Conservation (phyloP, 2,797 vertebrate genomes). For the Bovichtus variegatus region DNA sequence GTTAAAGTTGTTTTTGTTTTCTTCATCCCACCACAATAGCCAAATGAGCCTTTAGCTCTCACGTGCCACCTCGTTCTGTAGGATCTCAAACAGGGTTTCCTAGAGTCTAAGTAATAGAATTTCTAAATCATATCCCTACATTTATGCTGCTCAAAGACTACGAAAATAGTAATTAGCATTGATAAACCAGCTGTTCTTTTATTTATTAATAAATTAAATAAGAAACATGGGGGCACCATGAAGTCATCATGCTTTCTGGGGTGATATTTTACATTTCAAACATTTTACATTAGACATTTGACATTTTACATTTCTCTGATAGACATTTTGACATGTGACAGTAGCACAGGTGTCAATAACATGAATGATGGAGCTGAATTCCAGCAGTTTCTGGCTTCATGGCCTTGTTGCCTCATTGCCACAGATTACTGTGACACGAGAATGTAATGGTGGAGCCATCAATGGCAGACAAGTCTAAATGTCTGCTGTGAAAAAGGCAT, state of each 20-base stretch:
- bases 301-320: too few species aligned
- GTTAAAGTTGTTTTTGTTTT: not conserved
- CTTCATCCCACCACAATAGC: not conserved
- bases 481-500: too few species aligned
- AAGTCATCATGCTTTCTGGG: not conserved
- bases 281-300: too few species aligned
- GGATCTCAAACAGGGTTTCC: not conserved
- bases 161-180: not conserved
- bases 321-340: too few species aligned
- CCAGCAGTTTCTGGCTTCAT: too few species aligned
- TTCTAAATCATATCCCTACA: not conserved
- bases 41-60: too few species aligned
- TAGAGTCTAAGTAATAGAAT: not conserved
- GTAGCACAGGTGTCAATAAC: not conserved
- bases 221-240: not conserved
- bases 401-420: too few species aligned
- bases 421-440: too few species aligned
- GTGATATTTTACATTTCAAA: not conserved
- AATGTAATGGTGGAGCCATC: too few species aligned
- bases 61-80: not conserved
- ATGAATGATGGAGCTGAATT: too few species aligned
- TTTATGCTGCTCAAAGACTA: not conserved
- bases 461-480: too few species aligned
- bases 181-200: not conserved
- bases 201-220: not conserved